Evolutionary conservation across 2,888 invertebrate species (phyloP).

Genomic region (Lycocerus yunnanus): DNA sequence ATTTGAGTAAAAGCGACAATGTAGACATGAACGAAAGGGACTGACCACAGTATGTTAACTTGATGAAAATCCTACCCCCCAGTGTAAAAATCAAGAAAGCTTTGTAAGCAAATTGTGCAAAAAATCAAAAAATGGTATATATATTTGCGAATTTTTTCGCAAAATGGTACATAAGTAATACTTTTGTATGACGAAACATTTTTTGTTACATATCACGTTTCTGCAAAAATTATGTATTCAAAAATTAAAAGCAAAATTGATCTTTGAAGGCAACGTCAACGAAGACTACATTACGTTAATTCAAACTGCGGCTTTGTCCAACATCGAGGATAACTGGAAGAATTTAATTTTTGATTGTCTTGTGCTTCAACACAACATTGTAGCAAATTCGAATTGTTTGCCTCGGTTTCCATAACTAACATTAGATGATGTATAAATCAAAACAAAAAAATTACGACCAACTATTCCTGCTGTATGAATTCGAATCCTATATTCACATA

Average conservation of each 20-base stretch:
- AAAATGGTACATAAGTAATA: too few relatives aligned
- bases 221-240: slow-evolving; percentile 51
- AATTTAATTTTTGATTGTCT: slow-evolving; percentile 46
- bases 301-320: slow-evolving; percentile 37
- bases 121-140: too few relatives aligned
- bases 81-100: slow-evolving; percentile 39
- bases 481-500: too few relatives aligned
- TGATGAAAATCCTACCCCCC: slow-evolving; percentile 44
- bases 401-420: too few relatives aligned
- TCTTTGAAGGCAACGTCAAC: slow-evolving; percentile 47
- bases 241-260: slow-evolving; percentile 45
- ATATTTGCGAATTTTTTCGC: too few relatives aligned
- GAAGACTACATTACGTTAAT: slow-evolving; percentile 42
- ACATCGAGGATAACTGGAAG: slow-evolving; percentile 43
- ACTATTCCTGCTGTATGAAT: too few relatives aligned
- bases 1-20: slow-evolving; percentile 3
- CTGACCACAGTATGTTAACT: slow-evolving; percentile 35
- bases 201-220: slow-evolving; percentile 30
- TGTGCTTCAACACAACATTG: slow-evolving; percentile 41
- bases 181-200: background rate
- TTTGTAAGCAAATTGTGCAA: too few relatives aligned
- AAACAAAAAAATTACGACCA: too few relatives aligned
- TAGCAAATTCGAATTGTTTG: slow-evolving; percentile 36
- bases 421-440: too few relatives aligned
- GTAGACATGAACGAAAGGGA: slow-evolving; percentile 31